A percentile compares a stretch with the other conserved stretches of the same genome.
phyloP scores from a whole-genome alignment of 2,888 invertebrate genomes.

The Nomada lathburiana region DNA sequence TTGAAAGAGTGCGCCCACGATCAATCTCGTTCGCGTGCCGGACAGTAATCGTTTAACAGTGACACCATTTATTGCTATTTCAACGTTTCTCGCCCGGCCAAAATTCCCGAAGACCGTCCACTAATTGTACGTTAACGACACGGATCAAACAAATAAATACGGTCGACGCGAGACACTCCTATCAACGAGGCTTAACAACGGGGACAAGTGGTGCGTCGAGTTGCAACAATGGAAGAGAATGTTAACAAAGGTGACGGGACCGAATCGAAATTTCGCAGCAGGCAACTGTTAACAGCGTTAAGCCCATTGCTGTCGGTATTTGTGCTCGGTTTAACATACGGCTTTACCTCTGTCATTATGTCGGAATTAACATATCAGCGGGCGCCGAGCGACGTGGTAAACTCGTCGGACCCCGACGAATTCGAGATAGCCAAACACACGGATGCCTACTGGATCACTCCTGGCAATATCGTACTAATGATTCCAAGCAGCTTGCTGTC shows the following conservation, averaged over 20 bases:
- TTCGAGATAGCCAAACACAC: slow-evolving; percentile 82
- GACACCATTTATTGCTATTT: no score
- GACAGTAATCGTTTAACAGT: no score
- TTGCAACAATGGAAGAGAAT: background rate
- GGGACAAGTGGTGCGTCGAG: background rate
- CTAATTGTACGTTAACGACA: no score
- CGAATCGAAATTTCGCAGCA: slow-evolving; percentile 52
- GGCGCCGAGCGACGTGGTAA: slow-evolving; percentile 82
- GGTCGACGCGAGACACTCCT: no score
- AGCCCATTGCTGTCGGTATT: slow-evolving; percentile 87
- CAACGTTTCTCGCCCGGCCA: no score
- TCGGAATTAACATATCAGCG: slow-evolving; percentile 85
- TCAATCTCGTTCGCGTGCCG: no score
- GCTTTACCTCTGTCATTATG: slow-evolving; percentile 88
- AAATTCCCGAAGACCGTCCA: no score
- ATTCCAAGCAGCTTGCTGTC: slow-evolving; percentile 67
- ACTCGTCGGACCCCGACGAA: slow-evolving; percentile 37
- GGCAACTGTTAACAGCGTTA: slow-evolving; percentile 86
- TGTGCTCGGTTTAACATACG: slow-evolving; percentile 87
- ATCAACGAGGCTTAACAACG: background rate
- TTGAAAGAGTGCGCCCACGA: no score
- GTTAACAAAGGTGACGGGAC: background rate
- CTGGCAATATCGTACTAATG: slow-evolving; percentile 86
- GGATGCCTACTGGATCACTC: no score
- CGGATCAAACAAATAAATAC: no score